Conservation (phyloP, 2,113 vertebrate genomes). For the Fregetta grallaria region DNA sequence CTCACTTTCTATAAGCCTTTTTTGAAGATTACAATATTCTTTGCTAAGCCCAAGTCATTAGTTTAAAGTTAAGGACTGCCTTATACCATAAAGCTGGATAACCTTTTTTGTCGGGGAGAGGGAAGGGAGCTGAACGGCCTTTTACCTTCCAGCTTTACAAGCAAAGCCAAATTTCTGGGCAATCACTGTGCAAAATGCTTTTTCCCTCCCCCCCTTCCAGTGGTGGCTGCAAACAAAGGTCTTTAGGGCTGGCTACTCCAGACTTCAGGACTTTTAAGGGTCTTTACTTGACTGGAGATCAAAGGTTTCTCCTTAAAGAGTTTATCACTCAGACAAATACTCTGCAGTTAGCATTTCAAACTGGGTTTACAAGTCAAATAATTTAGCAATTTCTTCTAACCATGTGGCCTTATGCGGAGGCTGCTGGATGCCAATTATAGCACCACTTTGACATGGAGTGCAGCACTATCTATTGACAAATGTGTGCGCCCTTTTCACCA, state of each 20-base stretch:
- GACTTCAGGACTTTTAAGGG: constrained; percentile 47
- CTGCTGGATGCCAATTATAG: constrained; percentile 55
- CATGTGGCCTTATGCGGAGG: constrained; percentile 26
- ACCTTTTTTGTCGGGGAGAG: background rate
- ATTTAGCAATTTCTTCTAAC: constrained; percentile 66
- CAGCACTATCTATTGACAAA: constrained; percentile 30
- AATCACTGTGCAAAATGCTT: constrained; percentile 54
- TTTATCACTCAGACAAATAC: constrained; percentile 68
- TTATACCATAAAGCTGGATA: background rate
- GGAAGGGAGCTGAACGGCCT: background rate
- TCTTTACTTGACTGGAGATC: constrained; percentile 65
- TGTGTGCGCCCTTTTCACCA: background rate
- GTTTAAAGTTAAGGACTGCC: constrained; percentile 10
- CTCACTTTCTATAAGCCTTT: background rate
- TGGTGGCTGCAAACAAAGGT: constrained; percentile 53
- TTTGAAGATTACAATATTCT: background rate
- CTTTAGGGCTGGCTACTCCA: constrained; percentile 41
- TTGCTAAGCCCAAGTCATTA: background rate
- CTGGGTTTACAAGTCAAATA: constrained; percentile 62
- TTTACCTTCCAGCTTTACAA: constrained; percentile 63
- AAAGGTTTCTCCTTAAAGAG: constrained; percentile 64
- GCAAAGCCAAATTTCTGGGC: constrained; percentile 45
- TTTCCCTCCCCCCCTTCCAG: constrained; percentile 53
- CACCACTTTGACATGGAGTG: constrained; percentile 4
- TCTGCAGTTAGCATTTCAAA: constrained; percentile 68